Evolutionary conservation across 2,113 vertebrate genomes (phyloP).

Genomic region (Crotalus horridus): DNA sequence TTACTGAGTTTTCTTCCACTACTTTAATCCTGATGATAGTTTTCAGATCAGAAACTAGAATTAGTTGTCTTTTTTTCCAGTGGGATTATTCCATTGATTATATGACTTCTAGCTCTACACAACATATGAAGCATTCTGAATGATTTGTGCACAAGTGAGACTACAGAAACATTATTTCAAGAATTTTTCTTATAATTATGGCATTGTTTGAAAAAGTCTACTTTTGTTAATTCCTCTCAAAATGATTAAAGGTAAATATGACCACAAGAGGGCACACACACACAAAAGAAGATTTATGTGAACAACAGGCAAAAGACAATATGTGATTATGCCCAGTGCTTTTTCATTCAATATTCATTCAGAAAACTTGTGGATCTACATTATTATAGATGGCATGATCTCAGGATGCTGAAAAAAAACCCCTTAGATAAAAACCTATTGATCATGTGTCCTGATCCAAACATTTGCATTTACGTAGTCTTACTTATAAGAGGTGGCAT

Average conservation of each 20-base stretch:
- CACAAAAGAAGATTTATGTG: background rate
- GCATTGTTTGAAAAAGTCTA: background rate
- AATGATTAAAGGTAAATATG: background rate
- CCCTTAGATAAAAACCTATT: background rate
- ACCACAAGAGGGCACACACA: background rate
- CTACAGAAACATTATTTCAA: background rate
- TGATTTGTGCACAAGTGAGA: background rate
- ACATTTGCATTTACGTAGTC: too few species aligned
- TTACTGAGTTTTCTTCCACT: background rate
- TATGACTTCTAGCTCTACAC: constrained; percentile 2
- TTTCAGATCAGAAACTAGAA: constrained; percentile 20
- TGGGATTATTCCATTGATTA: constrained; percentile 1
- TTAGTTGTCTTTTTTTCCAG: constrained; percentile 4
- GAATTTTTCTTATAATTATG: background rate
- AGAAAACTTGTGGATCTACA: background rate
- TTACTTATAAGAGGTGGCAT: background rate
- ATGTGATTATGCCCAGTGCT: background rate
- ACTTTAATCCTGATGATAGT: background rate
- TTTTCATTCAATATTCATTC: background rate
- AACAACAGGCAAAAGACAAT: background rate
- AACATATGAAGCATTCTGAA: constrained; percentile 10
- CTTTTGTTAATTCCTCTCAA: background rate
- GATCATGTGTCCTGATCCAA: background rate
- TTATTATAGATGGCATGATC: background rate
- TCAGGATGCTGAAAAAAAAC: background rate